phyloP scores from a whole-genome alignment of 2,113 vertebrate species.

The Abramis brama region DNA sequence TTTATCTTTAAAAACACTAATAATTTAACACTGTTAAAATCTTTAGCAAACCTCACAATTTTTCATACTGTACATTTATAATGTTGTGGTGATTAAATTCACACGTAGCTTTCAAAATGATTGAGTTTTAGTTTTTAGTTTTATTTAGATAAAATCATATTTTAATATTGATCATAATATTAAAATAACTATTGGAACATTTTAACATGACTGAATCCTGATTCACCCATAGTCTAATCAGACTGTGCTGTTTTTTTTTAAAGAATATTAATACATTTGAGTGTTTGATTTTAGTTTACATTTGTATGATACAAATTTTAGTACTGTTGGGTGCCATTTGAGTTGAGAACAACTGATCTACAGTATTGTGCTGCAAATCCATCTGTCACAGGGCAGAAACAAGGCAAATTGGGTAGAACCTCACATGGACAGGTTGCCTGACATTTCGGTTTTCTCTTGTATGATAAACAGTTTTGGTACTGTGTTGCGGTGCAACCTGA shows the following conservation, averaged over 20 bases:
- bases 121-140: neutral
- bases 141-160: neutral
- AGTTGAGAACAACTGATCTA: neutral
- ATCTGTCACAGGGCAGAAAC: neutral
- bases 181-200: neutral
- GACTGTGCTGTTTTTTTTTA: neutral
- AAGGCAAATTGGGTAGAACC: neutral
- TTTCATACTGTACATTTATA: neutral
- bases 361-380: neutral
- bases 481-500: neutral
- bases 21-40: neutral
- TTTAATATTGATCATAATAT: neutral
- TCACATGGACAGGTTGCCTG: neutral
- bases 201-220: neutral
- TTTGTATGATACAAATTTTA: neutral
- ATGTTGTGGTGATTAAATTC: neutral
- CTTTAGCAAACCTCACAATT: neutral
- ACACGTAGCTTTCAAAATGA: neutral
- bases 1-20: too few relatives aligned
- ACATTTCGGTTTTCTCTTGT: conserved; percentile 5
- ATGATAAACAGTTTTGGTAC: neutral
- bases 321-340: neutral
- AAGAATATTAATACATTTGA: neutral
- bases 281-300: neutral
- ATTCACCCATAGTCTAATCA: neutral